These are phyloP conservation scores for Heterohyrax brucei DNA, from an alignment of 2,797 vertebrate genomes.

Conservation along the genomic window DNA sequence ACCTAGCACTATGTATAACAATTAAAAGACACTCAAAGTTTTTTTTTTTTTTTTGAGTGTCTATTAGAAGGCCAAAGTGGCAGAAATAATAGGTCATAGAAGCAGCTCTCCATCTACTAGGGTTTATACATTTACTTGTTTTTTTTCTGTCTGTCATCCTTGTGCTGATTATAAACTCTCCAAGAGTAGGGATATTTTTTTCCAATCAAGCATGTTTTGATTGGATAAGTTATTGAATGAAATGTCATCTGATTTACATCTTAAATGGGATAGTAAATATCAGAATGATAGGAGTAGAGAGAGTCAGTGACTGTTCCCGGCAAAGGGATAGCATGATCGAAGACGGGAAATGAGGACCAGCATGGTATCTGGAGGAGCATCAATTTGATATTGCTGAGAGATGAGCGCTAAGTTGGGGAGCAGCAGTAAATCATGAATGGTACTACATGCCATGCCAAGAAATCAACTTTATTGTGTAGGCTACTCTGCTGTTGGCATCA, in stretches of 20 bases:
- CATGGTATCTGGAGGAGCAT: fast-evolving
- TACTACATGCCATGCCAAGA: background rate
- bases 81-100: background rate
- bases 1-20: background rate
- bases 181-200: background rate
- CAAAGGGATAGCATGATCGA: background rate
- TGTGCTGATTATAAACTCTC: background rate
- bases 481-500: background rate
- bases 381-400: background rate
- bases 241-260: background rate
- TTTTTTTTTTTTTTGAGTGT: background rate
- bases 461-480: background rate
- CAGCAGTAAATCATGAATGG: fast-evolving
- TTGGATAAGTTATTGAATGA: conserved; percentile 22
- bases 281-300: background rate
- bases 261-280: background rate
- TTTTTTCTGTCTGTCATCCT: background rate
- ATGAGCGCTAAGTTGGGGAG: background rate
- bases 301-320: background rate
- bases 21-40: background rate
- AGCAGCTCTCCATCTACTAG: background rate
- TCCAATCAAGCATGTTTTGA: background rate
- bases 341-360: background rate
- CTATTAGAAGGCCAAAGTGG: too few species aligned
- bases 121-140: background rate